Conservation (phyloP, 2,888 invertebrate species). For the Eupeodes luniger region DNA sequence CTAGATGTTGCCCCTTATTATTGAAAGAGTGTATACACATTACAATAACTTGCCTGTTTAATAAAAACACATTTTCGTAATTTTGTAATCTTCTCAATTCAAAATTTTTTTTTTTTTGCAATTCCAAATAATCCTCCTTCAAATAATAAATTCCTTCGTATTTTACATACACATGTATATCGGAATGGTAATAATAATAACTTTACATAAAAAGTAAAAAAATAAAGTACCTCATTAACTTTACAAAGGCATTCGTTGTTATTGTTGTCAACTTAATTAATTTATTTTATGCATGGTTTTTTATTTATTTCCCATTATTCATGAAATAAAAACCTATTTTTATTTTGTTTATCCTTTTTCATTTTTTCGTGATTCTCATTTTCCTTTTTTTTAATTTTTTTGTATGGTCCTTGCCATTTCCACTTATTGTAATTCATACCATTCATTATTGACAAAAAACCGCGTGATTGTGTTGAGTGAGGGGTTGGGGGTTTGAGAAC, state of each 20-base stretch:
- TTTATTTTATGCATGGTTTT: conserved; percentile 43
- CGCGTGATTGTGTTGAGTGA: conserved; percentile 24
- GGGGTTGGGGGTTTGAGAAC: not conserved
- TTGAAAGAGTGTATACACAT: too few relatives aligned
- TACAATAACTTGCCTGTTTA: too few relatives aligned
- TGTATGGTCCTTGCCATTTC: conserved; percentile 18
- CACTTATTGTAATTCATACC: conserved; percentile 35
- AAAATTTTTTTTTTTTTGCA: too few relatives aligned
- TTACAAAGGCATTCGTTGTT: not conserved
- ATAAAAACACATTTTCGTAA: too few relatives aligned
- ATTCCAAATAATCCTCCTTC: too few relatives aligned
- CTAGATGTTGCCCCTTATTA: too few relatives aligned
- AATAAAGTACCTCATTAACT: conserved; percentile 14
- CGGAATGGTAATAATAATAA: too few relatives aligned
- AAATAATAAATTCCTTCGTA: too few relatives aligned
- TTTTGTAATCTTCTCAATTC: too few relatives aligned
- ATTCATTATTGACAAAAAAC: conserved; percentile 28
- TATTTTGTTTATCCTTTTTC: not conserved
- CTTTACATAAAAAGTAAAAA: too few relatives aligned
- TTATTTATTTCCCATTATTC: conserved; percentile 33
- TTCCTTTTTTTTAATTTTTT: not conserved
- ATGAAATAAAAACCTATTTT: conserved; percentile 16
- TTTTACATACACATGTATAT: too few relatives aligned
- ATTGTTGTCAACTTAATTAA: conserved; percentile 36
- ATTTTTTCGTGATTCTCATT: not conserved